Evolutionary conservation across 2,888 invertebrate species (phyloP).

Genomic region (Lordiphosa andalusiaca): DNA sequence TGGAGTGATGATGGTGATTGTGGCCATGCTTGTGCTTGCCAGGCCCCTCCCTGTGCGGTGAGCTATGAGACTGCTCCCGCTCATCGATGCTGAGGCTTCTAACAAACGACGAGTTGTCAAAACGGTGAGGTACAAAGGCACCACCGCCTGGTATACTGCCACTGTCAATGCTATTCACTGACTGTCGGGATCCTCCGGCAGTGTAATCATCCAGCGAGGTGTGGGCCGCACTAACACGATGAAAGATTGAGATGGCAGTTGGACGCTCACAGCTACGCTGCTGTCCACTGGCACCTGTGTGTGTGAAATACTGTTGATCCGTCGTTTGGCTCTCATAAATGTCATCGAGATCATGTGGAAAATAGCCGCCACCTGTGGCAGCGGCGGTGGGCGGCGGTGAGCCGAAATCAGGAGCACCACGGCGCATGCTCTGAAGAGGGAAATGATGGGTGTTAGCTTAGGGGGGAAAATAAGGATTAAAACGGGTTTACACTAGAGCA

Average conservation of each 20-base stretch:
- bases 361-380: constrained; percentile 72
- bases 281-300: constrained; percentile 75
- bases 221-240: constrained; percentile 76
- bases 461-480: not conserved
- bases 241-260: constrained; percentile 79
- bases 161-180: constrained; percentile 54
- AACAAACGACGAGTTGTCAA: constrained; percentile 78
- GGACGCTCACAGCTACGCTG: constrained; percentile 73
- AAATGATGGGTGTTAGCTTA: constrained; percentile 7
- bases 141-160: constrained; percentile 29
- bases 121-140: constrained; percentile 65
- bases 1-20: constrained; percentile 84
- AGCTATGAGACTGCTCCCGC: constrained; percentile 40
- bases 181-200: constrained; percentile 41
- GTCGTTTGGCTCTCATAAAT: constrained; percentile 78
- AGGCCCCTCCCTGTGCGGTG: constrained; percentile 43
- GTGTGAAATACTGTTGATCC: constrained; percentile 80
- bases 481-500: constrained; percentile 1
- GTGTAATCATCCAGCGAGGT: constrained; percentile 77
- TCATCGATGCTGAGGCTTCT: constrained; percentile 77
- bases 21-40: constrained; percentile 49
- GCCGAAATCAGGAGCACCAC: constrained; percentile 69
- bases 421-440: constrained; percentile 74
- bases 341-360: constrained; percentile 80
- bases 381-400: constrained; percentile 74